Evolutionary conservation across 2,888 invertebrate species (phyloP), one percentile per base, ranked within the genome.

Genomic region (Philaethria dido): DNA sequence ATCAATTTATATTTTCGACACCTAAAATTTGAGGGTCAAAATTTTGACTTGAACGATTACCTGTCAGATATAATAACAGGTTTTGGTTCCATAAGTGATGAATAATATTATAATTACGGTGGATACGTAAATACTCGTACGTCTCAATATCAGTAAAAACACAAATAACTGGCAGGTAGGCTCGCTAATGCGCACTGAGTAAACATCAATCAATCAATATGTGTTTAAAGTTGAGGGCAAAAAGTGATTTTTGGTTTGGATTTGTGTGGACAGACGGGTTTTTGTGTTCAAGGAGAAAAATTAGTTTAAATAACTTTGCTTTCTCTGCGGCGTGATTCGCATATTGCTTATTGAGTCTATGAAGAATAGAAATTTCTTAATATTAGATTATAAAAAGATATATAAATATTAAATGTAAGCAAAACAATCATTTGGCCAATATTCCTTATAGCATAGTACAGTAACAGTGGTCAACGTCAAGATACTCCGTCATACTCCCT

Each of bases 201-300:
- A 88, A 89, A 91, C 88, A 91, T 83, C 88, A 80, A 92, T 92
- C 92, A 88, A 91, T 91, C 91, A 90, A 81, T 80, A 72, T 84
- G 77, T 81, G 80, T 80, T 82, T 79, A 78, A 80, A 78, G 75
- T 77, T 70, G 74, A n/a, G 73, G 75, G 78, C 79, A 81, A 84
- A 85, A 85, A 83, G 71, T 80, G 72, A 70, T 67, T 72, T 73
- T 39, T 69, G 68, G 48, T 18, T 55, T 52, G 71, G 73, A 62
- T 68, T 74, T 75, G 64, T 79, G 70, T 82, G 84, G 88, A 89
- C 33, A 6, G 16, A 3, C 11, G 11, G 77, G 71, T 3, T 72
- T 52, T 71, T 64, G 67, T 69, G 18, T 39, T 8, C n/a, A n/a
- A n/a, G n/a, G n/a, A n/a, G n/a, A n/a, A n/a, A n/a, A n/a, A n/a